Conservation (phyloP, 2,797 vertebrate species). For the Propithecus deckenii region DNA sequence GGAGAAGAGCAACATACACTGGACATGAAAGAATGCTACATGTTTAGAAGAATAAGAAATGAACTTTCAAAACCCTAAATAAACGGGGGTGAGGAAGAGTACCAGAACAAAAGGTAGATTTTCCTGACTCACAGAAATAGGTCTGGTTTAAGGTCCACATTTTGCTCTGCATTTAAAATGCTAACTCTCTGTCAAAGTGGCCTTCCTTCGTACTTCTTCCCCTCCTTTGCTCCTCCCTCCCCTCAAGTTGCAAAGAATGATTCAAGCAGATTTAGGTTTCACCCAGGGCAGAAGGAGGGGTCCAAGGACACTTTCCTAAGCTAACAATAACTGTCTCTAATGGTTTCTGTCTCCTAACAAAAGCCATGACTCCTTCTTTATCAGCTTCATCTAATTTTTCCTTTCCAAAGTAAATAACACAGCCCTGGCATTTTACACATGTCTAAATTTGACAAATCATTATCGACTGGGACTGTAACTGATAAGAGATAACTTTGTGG, state of each 20-base stretch:
- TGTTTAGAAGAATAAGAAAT: constrained; percentile 39
- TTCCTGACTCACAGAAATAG: constrained; percentile 11
- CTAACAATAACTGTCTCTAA: constrained; percentile 75
- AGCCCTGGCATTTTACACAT: constrained; percentile 76
- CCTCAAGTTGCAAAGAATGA: constrained; percentile 64
- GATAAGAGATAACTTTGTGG: constrained; percentile 80
- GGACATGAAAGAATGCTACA: constrained; percentile 73
- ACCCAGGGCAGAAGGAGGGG: constrained; percentile 60
- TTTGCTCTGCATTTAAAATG: constrained; percentile 46
- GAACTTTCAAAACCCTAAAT: constrained; percentile 62
- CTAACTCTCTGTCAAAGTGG: constrained; percentile 32
- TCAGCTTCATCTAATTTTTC: constrained; percentile 79
- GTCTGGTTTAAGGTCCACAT: constrained; percentile 34
- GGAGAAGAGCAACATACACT: constrained; percentile 46
- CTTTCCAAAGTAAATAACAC: constrained; percentile 78
- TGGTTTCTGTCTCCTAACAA: constrained; percentile 78
- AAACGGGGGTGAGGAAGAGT: not conserved
- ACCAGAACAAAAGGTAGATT: constrained; percentile 47
- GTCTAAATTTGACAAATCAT: constrained; percentile 79
- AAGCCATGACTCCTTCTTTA: constrained; percentile 74
- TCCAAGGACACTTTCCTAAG: constrained; percentile 74
- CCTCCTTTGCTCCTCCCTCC: not conserved
- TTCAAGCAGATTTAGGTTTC: constrained; percentile 64
- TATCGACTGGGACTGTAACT: constrained; percentile 73
- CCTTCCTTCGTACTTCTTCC: constrained; percentile 46